Evolutionary conservation across 2,888 invertebrate species (phyloP), one percentile per base, ranked within the genome.

Genomic region (Hirtodrosophila confusa): DNA sequence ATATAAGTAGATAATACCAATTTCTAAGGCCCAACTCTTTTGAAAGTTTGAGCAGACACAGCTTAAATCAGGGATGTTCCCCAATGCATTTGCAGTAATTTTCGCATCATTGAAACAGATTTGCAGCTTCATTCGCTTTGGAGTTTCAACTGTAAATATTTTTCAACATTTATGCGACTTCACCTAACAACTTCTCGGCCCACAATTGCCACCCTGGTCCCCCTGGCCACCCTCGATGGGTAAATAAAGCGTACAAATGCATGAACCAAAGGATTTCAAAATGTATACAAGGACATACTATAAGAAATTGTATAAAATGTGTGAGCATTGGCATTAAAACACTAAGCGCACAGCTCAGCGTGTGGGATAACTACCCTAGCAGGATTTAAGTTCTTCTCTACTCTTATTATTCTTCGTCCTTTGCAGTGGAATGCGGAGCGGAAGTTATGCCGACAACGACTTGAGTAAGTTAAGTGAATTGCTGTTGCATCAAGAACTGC

Each of bases 401-500:
- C 27, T 17, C 29, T 24, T 53, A 24, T 23, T 33, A 29, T 17
- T 50, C 17, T 17, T 44, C 45, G 11, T 29, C 41, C 31, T 11
- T 23, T 50, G 27, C 8, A 27, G 39, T 8, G 49, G 57, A 61
- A 69, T 63, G 67, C 37, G 39, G 47, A 68, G 73, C 69, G 82
- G 82, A 86, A 86, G 82, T 79, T 86, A 86, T 82, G 82, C 86
- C 84, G 86, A 80, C 82, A 87, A 87, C 86, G 88, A 82, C 82
- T 82, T 79, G 88, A 86, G 88, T 82, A 79, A 87, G 83, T 87
- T 82, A 87, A 86, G 82, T 82, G 88, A 82, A 87, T 86, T 82
- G 82, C 86, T 70, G 83, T 65, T 79, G 82, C 56, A 67, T 69
- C 65, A 57, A 63, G 56, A 58, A 41, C 55, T 48, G 78, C 60